Evolutionary conservation across 2,797 vertebrate genomes (phyloP).

Genomic region (Craterocephalus amniculus): DNA sequence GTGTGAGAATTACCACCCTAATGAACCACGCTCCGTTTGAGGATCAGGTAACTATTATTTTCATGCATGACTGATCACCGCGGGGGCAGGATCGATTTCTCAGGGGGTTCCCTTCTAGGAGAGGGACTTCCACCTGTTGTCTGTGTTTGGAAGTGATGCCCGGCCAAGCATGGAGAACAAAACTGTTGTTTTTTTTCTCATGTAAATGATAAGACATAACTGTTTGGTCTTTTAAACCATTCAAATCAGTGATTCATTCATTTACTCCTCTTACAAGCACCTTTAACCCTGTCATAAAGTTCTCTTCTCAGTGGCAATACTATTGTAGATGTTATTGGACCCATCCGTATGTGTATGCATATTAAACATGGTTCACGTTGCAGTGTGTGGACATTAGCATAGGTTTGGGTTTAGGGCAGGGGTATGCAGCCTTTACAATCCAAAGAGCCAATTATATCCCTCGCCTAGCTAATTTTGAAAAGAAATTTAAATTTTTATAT

Average conservation of each 20-base stretch:
- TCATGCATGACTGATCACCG: constrained; percentile 63
- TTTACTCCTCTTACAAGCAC: too few relatives aligned
- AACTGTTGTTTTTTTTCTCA: constrained; percentile 18
- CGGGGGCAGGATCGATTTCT: constrained; percentile 65
- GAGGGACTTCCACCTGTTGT: constrained; percentile 73
- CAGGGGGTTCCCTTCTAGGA: constrained; percentile 70
- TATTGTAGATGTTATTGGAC: too few relatives aligned
- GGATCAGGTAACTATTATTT: constrained; percentile 76
- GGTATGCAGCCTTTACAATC: too few relatives aligned
- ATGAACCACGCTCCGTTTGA: constrained; percentile 69
- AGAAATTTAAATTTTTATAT: too few relatives aligned
- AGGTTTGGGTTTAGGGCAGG: too few relatives aligned
- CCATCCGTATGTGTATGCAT: too few relatives aligned
- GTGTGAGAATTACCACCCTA: constrained; percentile 67
- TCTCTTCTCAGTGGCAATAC: too few relatives aligned
- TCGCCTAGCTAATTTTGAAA: too few relatives aligned
- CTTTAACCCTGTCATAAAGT: background rate
- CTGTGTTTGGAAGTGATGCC: constrained; percentile 58
- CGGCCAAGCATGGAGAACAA: constrained; percentile 32
- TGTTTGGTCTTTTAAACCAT: background rate
- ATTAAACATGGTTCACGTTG: too few relatives aligned
- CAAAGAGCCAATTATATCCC: too few relatives aligned
- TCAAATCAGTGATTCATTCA: too few relatives aligned
- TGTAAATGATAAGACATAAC: constrained; percentile 42
- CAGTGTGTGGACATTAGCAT: too few relatives aligned